A percentile compares a stretch with the other conserved stretches of the same genome.
Conservation (phyloP, 2,888 invertebrate genomes). For the Unio delphinus region DNA sequence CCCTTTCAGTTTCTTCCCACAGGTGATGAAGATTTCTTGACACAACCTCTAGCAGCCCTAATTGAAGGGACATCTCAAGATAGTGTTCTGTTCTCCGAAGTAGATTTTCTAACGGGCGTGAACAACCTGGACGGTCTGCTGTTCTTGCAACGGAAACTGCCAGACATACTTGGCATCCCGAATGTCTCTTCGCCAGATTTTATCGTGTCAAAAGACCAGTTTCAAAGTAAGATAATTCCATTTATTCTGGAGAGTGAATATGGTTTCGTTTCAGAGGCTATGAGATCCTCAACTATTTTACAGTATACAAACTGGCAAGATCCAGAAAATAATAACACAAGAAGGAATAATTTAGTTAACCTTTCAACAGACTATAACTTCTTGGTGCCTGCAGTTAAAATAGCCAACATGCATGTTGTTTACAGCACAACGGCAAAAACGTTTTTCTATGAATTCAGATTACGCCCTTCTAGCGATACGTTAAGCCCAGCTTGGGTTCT, state of each 20-base stretch:
- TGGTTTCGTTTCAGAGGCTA: constrained; percentile 8
- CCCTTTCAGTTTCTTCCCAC: constrained; percentile 18
- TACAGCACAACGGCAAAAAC: constrained; percentile 14
- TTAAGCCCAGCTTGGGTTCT: constrained; percentile 12
- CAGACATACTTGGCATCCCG: constrained; percentile 6
- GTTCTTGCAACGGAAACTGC: constrained; percentile 9
- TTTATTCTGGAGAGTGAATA: constrained; percentile 19
- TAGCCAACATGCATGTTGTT: constrained; percentile 17
- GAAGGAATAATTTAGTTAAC: constrained; percentile 13
- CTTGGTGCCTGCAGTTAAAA: constrained; percentile 14
- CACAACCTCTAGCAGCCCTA: constrained; percentile 8
- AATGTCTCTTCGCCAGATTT: not conserved
- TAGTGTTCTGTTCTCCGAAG: constrained; percentile 21
- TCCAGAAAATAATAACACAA: constrained; percentile 13
- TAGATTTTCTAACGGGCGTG: constrained; percentile 22
- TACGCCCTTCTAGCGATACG: constrained; percentile 11
- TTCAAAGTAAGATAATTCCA: constrained; percentile 20
- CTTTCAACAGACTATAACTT: constrained; percentile 27
- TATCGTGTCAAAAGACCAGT: constrained; percentile 9
- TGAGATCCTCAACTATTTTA: constrained; percentile 12
- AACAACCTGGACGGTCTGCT: constrained; percentile 19
- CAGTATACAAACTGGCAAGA: constrained; percentile 35
- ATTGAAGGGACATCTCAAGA: constrained; percentile 11
- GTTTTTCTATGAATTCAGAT: constrained; percentile 21
- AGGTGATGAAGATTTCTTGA: constrained; percentile 26